Evolutionary conservation across 2,888 invertebrate genomes (phyloP).

Genomic region (Pandemis corylana): DNA sequence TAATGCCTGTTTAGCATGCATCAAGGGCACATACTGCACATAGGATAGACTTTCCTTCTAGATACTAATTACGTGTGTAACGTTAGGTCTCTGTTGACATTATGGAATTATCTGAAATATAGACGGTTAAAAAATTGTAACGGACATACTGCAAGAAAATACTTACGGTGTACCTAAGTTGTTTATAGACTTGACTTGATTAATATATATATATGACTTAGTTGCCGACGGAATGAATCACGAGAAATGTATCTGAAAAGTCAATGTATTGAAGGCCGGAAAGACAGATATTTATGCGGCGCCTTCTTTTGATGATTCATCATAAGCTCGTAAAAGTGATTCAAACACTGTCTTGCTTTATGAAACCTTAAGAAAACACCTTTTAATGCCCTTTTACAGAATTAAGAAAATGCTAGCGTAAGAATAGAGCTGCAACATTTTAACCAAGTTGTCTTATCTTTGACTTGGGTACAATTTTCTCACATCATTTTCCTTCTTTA

Average conservation of each 20-base stretch:
- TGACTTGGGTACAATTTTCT: neutral
- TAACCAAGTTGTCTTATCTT: neutral
- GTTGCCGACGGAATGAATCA: slow-evolving; percentile 16
- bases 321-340: neutral
- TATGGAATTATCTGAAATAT: slow-evolving; percentile 13
- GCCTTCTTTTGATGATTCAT: slow-evolving; percentile 31
- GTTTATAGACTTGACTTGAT: neutral
- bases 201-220: neutral
- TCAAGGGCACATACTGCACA: slow-evolving; percentile 50
- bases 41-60: slow-evolving; percentile 39
- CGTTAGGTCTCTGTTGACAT: neutral
- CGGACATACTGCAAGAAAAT: neutral
- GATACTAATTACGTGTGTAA: slow-evolving; percentile 22
- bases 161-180: neutral
- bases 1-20: slow-evolving; percentile 54
- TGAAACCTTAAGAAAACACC: neutral
- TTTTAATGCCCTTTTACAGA: neutral
- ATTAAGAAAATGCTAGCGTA: neutral
- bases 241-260: slow-evolving; percentile 27
- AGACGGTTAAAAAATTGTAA: neutral
- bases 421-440: too few relatives aligned
- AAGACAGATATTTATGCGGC: slow-evolving; percentile 25
- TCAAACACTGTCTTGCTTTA: neutral
- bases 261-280: slow-evolving; percentile 25
- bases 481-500: slow-evolving; percentile 43